Percentiles rank a stretch among this genome's conserved stretches.
Conservation (phyloP, 2,888 invertebrate species). For the Idaea aversata region DNA sequence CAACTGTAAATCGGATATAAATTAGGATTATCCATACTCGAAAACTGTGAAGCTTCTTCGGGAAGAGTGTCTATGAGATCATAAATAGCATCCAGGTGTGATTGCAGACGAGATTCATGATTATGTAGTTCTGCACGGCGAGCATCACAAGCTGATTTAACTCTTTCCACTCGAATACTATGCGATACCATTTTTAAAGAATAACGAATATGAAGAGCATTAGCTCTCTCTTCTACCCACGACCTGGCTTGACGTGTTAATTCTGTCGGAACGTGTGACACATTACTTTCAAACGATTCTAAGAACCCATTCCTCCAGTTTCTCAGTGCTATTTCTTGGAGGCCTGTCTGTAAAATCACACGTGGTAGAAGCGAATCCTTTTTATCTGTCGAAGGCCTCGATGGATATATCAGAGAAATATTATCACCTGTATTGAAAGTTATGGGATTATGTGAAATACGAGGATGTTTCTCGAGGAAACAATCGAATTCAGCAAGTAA, state of each 20-base stretch:
- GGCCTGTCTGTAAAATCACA: slow-evolving; percentile 53
- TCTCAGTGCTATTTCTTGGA: slow-evolving; percentile 50
- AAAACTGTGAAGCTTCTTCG: slow-evolving; percentile 43
- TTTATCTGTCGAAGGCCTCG: slow-evolving; percentile 17
- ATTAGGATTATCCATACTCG: slow-evolving; percentile 42
- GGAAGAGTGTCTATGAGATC: slow-evolving; percentile 46
- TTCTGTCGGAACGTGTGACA: slow-evolving; percentile 49
- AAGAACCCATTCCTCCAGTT: slow-evolving; percentile 67
- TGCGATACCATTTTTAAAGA: slow-evolving; percentile 59
- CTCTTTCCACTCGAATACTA: slow-evolving; percentile 54
- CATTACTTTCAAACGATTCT: slow-evolving; percentile 55
- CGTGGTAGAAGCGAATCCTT: slow-evolving; percentile 38
- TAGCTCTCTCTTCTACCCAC: slow-evolving; percentile 57
- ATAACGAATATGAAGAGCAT: slow-evolving; percentile 52
- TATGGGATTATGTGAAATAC: slow-evolving; percentile 16
- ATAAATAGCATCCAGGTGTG: slow-evolving; percentile 55
- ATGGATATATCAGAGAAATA: slow-evolving; percentile 10
- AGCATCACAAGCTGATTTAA: slow-evolving; percentile 46
- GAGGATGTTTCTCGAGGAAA: slow-evolving; percentile 58
- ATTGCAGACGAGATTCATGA: slow-evolving; percentile 53
- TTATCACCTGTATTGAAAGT: slow-evolving; percentile 4
- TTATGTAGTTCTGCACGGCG: slow-evolving; percentile 52
- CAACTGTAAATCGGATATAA: slow-evolving; percentile 55
- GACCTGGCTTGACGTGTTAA: slow-evolving; percentile 47
- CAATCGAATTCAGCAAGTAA: slow-evolving; percentile 57